Base-by-base conservation (phyloP, 2,888 invertebrate genomes). In the Pristionchus entomophagus region DNA sequence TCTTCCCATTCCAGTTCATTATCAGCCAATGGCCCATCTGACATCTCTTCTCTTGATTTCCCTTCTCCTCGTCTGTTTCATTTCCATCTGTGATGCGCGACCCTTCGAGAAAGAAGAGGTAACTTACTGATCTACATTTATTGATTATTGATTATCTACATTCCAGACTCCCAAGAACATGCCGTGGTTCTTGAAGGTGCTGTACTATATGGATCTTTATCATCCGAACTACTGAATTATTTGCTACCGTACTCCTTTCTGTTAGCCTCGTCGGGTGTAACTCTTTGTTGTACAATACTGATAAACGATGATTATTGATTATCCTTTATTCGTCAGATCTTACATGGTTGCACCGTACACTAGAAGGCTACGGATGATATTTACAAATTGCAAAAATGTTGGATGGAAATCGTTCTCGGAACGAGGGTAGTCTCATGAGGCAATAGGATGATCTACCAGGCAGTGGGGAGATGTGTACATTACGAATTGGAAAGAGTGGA, bases 341-440 rank as follows among this genome's bases (percentile, higher is more conserved):
- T 73, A 38, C 73, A 69, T 41, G 19, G 69, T 69, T 69, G 69
- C 69, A 73, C 73, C 73, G 73, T 73, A 73, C 73, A 41, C 73
- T 38, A 38, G 22, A n/a, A 73, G 38, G 41, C 41, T 41, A 41
- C 5, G 22, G 6, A 35, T n/a, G 69, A 73, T 73, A 73, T 73
- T 73, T 73, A 73, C 73, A 73, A 45, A 73, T 73, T 73, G 38
- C 69, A 26, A 73, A 73, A 41, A 41, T 65, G 65, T 17, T 32
- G 35, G 35, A 3, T 32, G 65, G 65, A 2, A 56, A n/a, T 56
- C 56, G 56, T 56, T 56, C 56, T 17, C n/a, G 56, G 56, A 56
- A 56, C 56, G 41, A 73, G 3, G 35, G 38, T 22, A 73, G 2
- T 38, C 73, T 38, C 73, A 45, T 45, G 73, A 45, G 41, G 73